Evolutionary conservation across 1,140 invertebrate species (phyloP).

Genomic region (Belonocnema kinseyi): DNA sequence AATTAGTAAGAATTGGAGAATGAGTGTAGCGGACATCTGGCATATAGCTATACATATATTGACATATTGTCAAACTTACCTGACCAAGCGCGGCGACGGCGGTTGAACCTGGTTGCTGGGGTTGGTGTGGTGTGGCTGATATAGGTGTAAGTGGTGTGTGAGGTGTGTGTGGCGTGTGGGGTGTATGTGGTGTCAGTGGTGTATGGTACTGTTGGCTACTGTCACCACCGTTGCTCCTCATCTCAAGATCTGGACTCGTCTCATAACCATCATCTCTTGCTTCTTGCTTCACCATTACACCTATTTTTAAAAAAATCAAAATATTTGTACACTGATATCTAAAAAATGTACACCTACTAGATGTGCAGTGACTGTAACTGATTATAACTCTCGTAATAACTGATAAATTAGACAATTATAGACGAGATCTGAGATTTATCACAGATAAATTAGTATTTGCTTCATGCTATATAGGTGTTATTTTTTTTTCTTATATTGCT

Average conservation of each 20-base stretch:
- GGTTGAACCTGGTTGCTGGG: constrained; percentile 72
- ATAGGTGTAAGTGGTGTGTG: constrained; percentile 76
- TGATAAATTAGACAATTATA: no score
- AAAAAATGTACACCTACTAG: no score
- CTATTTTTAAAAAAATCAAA: constrained; percentile 52
- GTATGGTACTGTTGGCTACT: constrained; percentile 75
- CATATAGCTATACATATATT: not conserved
- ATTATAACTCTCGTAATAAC: no score
- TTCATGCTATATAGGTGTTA: no score
- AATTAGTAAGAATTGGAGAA: no score
- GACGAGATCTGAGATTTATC: no score
- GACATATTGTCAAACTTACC: constrained; percentile 54
- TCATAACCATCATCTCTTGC: constrained; percentile 90
- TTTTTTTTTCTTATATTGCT: no score
- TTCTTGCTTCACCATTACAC: constrained; percentile 81
- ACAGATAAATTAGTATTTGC: no score
- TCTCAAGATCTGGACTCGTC: constrained; percentile 86
- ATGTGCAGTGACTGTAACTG: no score
- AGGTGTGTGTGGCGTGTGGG: constrained; percentile 77
- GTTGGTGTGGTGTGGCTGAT: constrained; percentile 74
- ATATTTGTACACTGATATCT: constrained; percentile 24
- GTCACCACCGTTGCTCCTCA: constrained; percentile 75
- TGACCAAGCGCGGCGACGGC: constrained; percentile 70
- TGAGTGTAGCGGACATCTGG: no score
- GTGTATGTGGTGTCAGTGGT: constrained; percentile 76